Base-by-base conservation (phyloP, 1,140 invertebrate genomes). In the Magallana ariakensis region DNA sequence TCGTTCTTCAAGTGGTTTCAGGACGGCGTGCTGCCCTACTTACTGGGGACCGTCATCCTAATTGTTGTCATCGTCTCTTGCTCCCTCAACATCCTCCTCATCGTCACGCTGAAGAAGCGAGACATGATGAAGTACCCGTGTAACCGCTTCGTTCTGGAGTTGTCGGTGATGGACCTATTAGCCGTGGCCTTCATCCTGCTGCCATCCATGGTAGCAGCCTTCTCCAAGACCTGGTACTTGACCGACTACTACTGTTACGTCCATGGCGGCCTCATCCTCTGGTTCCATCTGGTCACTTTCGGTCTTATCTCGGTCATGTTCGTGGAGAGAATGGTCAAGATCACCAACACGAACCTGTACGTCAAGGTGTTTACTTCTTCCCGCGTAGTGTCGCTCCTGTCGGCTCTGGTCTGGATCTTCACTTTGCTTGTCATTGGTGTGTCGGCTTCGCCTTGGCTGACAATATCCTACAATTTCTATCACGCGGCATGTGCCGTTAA, bases 1-100 rank as follows among this genome's bases (percentile, higher is more conserved):
- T 85, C 87, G 7, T 88, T 86, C 54, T 84, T 88, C n/a, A 60
- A 75, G 8, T 88, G 87, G 87, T 88, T 88, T 26, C 85, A 86
- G 26, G 82, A 86, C 58, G 85, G 84, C 46, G 87, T 88, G 11
- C 46, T 88, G 19, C 87, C 87, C 10, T 86, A 88, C 15, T n/a
- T 88, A 46, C 16, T 86, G 3, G 83, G 81, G 4, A 80, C 85
- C 13, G 58, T 88, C 26, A 70, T 66, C 53, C 60, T 84, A 7
- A 84, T 86, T 10, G 46, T 86, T 8, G 46, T 86, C 7, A 83
- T 88, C 56, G n/a, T 86, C 8, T 55, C 84, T 10, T 56, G 86
- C 7, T 19, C 56, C 46, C 57, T 88, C 7, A 84, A 86, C 57
- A 57, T 62, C n/a, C 13, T 88, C 19, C 62, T 88, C 2, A 86